phyloP scores from a whole-genome alignment of 2,113 vertebrate species.

The Pelodiscus sinensis region DNA sequence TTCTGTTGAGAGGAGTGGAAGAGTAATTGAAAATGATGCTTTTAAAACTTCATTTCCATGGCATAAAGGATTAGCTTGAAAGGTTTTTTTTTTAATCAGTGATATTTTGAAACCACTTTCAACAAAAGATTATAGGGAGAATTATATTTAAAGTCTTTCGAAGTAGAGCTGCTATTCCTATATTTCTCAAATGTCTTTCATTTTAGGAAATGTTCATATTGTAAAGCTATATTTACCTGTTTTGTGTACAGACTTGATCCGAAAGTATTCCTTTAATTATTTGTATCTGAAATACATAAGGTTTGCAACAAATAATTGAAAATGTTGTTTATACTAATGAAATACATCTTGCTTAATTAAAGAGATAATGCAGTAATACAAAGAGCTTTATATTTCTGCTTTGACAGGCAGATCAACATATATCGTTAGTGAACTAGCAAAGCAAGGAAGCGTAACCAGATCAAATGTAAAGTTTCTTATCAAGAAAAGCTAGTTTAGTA shows the following conservation, averaged over 20 bases:
- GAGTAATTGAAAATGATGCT: background rate
- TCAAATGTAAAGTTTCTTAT: background rate
- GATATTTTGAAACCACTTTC: conserved; percentile 51
- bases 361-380: background rate
- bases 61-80: background rate
- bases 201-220: background rate
- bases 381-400: background rate
- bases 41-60: background rate
- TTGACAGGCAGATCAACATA: background rate
- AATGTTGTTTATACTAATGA: background rate
- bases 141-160: background rate
- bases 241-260: background rate
- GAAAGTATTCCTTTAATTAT: background rate
- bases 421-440: background rate
- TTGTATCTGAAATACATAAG: background rate
- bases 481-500: background rate
- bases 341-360: background rate
- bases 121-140: conserved; percentile 31
- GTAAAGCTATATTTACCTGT: background rate
- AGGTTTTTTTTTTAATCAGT: background rate
- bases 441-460: background rate
- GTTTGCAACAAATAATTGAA: background rate
- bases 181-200: background rate
- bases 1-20: background rate
- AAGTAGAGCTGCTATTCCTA: background rate